phyloP scores from a whole-genome alignment of 2,888 invertebrate genomes.

The Meghimatium bilineatum region DNA sequence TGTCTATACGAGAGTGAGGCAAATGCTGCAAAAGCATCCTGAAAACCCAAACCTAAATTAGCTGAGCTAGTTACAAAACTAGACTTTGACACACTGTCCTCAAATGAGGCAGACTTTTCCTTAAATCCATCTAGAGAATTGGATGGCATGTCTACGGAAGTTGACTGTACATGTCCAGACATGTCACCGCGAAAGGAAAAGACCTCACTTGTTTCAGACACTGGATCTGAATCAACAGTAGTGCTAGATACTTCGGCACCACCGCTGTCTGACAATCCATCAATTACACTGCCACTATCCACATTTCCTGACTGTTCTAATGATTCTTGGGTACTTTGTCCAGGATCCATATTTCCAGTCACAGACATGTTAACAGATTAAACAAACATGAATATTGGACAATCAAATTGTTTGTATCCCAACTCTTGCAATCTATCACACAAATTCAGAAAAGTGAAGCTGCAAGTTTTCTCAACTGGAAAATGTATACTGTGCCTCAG shows the following conservation, averaged over 20 bases:
- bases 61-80: background rate
- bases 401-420: background rate
- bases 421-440: background rate
- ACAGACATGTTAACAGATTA: slow-evolving; percentile 33
- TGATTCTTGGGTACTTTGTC: background rate
- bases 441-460: background rate
- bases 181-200: background rate
- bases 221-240: slow-evolving; percentile 32
- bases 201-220: background rate
- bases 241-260: slow-evolving; percentile 41
- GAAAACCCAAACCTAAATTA: slow-evolving; percentile 35
- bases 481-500: no score
- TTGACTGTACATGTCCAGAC: slow-evolving; percentile 35
- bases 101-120: background rate
- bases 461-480: background rate
- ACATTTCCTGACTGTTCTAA: background rate
- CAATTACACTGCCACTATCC: background rate
- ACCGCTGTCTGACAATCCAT: background rate
- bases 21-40: slow-evolving; percentile 49
- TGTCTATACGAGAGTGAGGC: slow-evolving; percentile 19
- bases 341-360: slow-evolving; percentile 28
- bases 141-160: slow-evolving; percentile 22
- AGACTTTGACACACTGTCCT: background rate
- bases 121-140: slow-evolving; percentile 32
- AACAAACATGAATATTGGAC: background rate